Conservation (phyloP, 1,140 invertebrate species). For the Tetragnatha versicolor region DNA sequence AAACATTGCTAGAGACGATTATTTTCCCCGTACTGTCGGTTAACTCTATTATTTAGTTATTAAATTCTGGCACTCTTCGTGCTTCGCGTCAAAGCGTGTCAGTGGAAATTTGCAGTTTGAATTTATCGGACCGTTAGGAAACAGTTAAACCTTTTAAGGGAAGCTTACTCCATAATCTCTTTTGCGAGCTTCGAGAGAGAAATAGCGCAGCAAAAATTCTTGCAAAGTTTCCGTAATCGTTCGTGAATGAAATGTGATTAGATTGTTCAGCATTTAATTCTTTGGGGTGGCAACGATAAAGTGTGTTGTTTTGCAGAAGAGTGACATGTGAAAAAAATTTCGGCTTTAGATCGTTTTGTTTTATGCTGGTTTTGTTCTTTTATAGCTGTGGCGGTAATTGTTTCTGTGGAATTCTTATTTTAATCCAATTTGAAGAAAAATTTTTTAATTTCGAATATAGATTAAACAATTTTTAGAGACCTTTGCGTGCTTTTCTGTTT, state of each 20-base stretch:
- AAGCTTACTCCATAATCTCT: not conserved
- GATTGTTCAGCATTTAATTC: not conserved
- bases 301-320: too few species aligned
- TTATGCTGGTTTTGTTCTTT: too few species aligned
- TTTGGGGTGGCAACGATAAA: not conserved
- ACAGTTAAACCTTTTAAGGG: conserved; percentile 15
- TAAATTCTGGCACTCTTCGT: conserved; percentile 2
- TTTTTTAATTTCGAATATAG: too few species aligned
- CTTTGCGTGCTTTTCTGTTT: too few species aligned
- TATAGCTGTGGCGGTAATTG: too few species aligned
- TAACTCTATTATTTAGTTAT: conserved; percentile 22
- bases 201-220: not conserved
- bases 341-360: too few species aligned
- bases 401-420: too few species aligned
- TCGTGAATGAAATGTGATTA: conserved; percentile 6
- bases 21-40: conserved; percentile 4
- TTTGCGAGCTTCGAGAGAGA: not conserved
- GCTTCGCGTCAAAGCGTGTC: not conserved
- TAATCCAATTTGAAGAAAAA: too few species aligned
- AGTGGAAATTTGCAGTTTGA: conserved; percentile 3
- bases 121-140: conserved; percentile 8
- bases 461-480: too few species aligned
- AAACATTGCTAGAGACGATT: conserved; percentile 15
- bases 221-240: conserved; percentile 19
- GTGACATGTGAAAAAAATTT: too few species aligned